These are phyloP conservation scores for Cephus spinipes DNA, from an alignment of 2,888 invertebrate genomes.

Conservation along the genomic window DNA sequence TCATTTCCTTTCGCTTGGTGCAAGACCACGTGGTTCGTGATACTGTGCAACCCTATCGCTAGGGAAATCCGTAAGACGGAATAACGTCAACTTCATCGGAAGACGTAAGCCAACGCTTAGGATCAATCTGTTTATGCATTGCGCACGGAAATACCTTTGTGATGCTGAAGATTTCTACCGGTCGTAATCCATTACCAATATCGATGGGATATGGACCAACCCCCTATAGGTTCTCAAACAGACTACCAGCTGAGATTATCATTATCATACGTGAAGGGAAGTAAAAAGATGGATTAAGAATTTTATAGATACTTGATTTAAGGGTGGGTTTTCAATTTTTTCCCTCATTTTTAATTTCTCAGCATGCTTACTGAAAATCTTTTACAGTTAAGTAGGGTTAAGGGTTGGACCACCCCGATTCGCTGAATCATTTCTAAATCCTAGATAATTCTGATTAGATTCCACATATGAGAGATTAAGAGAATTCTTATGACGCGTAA, in stretches of 20 bases:
- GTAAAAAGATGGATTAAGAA: neutral
- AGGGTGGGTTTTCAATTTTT: neutral
- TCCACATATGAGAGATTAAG: neutral
- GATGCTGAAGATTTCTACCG: neutral
- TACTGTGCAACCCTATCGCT: neutral
- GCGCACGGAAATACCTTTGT: neutral
- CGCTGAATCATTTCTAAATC: neutral
- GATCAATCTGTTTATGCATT: neutral
- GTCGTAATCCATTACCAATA: neutral
- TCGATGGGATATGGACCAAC: neutral
- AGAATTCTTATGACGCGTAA: neutral
- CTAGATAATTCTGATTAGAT: neutral
- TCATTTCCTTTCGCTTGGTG: neutral
- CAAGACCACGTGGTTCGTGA: neutral
- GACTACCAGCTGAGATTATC: neutral
- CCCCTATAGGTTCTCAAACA: neutral
- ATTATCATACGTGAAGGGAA: neutral
- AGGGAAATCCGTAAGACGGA: neutral
- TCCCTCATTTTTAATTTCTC: neutral
- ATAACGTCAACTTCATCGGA: slow-evolving; percentile 1
- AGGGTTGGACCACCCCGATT: neutral
- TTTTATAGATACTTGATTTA: neutral
- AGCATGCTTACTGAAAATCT: neutral
- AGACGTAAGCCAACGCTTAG: neutral
- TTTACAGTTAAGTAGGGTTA: neutral